phyloP scores from a whole-genome alignment of 2,888 invertebrate genomes.

The Latrodectus elegans region DNA sequence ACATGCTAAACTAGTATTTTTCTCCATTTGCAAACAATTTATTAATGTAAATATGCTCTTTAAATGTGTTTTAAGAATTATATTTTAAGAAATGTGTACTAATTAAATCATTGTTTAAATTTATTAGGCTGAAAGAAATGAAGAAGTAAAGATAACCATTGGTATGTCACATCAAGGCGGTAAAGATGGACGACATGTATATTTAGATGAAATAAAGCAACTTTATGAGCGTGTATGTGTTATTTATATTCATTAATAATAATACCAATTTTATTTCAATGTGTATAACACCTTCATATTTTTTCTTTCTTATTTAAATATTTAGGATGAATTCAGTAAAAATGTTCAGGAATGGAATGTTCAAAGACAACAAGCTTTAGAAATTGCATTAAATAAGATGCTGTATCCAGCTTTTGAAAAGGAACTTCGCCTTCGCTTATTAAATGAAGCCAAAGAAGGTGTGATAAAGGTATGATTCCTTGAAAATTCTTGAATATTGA shows the following conservation, averaged over 20 bases:
- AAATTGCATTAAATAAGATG: constrained; percentile 88
- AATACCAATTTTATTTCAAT: neutral
- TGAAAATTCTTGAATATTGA: neutral
- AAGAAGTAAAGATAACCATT: constrained; percentile 73
- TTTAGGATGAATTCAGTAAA: constrained; percentile 91
- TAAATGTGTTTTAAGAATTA: too few relatives aligned
- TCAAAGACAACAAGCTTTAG: constrained; percentile 89
- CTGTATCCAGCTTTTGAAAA: constrained; percentile 91
- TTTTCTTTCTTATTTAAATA: constrained; percentile 3
- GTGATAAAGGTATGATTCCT: constrained; percentile 78
- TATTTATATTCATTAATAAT: constrained; percentile 8
- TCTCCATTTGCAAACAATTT: too few relatives aligned
- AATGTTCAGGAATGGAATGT: constrained; percentile 97
- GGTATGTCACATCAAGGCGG: constrained; percentile 70
- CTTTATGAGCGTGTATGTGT: constrained; percentile 83
- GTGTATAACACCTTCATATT: neutral
- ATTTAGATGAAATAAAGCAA: constrained; percentile 91
- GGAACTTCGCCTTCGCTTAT: constrained; percentile 86
- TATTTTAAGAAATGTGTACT: too few relatives aligned
- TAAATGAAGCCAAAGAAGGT: constrained; percentile 90
- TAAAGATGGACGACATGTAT: constrained; percentile 74
- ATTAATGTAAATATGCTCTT: too few relatives aligned
- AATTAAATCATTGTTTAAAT: neutral
- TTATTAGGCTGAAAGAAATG: constrained; percentile 75
- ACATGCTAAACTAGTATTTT: too few relatives aligned